phyloP scores from a whole-genome alignment of 64 coral and sea anemone species.

The Pocillopora damicornis region DNA sequence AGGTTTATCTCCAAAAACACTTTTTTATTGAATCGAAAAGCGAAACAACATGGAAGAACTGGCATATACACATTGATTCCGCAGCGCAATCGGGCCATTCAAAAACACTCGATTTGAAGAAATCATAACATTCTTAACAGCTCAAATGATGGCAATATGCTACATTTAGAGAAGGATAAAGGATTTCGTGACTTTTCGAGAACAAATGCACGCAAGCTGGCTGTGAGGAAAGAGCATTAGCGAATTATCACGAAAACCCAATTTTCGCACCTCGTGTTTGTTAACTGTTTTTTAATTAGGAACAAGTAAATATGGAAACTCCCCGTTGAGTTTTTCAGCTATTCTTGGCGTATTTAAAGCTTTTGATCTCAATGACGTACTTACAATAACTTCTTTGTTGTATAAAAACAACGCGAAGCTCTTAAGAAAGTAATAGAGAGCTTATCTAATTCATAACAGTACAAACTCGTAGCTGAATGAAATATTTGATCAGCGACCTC shows the following conservation, averaged over 20 bases:
- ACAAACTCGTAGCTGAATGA: neutral
- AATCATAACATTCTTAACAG: slow-evolving; percentile 21
- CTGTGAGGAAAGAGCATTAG: neutral
- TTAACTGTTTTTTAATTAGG: slow-evolving; percentile 12
- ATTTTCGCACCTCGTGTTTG: neutral
- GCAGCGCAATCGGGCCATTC: neutral
- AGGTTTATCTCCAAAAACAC: neutral
- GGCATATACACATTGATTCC: neutral
- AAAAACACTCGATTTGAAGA: slow-evolving; percentile 3
- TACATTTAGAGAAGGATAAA: neutral
- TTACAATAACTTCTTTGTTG: neutral
- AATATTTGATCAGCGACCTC: neutral
- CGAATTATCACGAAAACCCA: neutral
- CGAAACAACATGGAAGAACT: neutral
- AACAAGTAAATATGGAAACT: neutral
- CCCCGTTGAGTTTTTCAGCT: neutral
- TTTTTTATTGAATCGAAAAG: neutral
- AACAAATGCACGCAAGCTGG: neutral
- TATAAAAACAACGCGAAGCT: neutral
- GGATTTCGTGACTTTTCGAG: slow-evolving; percentile 2
- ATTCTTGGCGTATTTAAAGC: neutral
- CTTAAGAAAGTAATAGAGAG: neutral
- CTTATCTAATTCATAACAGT: neutral
- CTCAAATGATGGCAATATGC: neutral
- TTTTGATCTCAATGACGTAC: neutral